Conservation (phyloP, 2,113 vertebrate genomes). For the Thamnophis sirtalis region DNA sequence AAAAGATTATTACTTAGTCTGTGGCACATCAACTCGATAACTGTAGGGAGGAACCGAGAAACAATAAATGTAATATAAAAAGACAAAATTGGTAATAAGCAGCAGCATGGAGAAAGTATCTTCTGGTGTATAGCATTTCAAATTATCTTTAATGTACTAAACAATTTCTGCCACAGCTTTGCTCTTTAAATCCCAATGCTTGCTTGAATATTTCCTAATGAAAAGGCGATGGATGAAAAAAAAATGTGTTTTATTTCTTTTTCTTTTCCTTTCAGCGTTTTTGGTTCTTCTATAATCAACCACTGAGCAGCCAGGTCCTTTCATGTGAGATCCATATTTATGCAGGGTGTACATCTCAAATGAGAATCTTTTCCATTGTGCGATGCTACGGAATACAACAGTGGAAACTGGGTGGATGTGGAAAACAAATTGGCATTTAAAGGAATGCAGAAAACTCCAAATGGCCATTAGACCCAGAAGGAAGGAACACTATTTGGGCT, state of each 20-base stretch:
- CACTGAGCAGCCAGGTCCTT: neutral
- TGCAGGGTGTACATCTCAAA: neutral
- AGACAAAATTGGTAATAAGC: slow-evolving; percentile 18
- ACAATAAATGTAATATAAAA: slow-evolving; percentile 13
- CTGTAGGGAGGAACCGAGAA: neutral
- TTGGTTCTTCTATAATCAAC: slow-evolving; percentile 25
- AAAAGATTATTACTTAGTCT: slow-evolving; percentile 23
- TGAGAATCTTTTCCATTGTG: neutral
- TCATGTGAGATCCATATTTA: neutral
- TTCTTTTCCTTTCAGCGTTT: neutral
- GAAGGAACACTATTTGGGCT: neutral
- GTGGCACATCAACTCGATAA: neutral
- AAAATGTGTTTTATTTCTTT: neutral
- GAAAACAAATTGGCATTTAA: neutral
- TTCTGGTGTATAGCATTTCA: slow-evolving; percentile 30
- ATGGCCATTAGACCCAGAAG: neutral
- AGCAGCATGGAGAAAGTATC: slow-evolving; percentile 23
- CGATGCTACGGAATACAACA: neutral
- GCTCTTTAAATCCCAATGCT: slow-evolving; percentile 21
- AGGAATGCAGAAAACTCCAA: neutral
- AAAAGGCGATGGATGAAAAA: neutral
- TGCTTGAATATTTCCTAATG: slow-evolving; percentile 16
- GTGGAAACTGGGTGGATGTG: neutral
- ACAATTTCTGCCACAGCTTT: neutral
- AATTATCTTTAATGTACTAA: slow-evolving; percentile 30